A percentile compares a stretch with the other conserved stretches of the same genome.
Conservation (phyloP, 2,113 vertebrate genomes). For the Mirounga angustirostris region DNA sequence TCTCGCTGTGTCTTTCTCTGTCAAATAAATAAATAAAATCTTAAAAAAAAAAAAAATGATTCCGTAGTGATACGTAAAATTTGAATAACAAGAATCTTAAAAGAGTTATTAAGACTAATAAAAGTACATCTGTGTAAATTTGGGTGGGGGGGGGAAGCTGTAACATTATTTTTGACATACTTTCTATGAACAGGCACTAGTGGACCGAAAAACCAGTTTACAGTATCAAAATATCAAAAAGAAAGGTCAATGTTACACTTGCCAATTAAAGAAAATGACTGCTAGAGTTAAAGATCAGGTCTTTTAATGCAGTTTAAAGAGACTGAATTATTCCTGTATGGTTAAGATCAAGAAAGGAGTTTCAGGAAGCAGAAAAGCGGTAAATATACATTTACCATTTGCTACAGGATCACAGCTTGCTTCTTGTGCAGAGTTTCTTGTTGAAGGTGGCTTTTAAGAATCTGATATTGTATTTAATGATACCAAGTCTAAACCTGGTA, state of each 20-base stretch:
- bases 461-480: not conserved
- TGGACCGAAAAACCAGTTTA: not conserved
- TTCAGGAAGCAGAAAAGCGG: not conserved
- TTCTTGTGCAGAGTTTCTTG: not conserved
- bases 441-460: conserved; percentile 29
- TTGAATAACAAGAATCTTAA: not conserved
- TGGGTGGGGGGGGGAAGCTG: not conserved
- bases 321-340: not conserved
- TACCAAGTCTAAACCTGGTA: not conserved
- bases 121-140: not conserved
- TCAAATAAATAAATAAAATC: too few species aligned
- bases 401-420: not conserved
- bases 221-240: not conserved
- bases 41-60: not conserved
- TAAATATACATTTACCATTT: not conserved
- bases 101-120: not conserved
- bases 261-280: not conserved
- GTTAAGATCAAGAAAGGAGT: not conserved
- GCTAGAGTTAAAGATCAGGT: not conserved
- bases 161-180: not conserved
- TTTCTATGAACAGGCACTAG: not conserved
- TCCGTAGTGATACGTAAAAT: not conserved
- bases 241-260: not conserved
- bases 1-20: too few species aligned
- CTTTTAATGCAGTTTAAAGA: conserved; percentile 17